These are phyloP conservation scores for Ageneiosus marmoratus DNA, from an alignment of 2,113 vertebrate genomes.

Conservation along the genomic window DNA sequence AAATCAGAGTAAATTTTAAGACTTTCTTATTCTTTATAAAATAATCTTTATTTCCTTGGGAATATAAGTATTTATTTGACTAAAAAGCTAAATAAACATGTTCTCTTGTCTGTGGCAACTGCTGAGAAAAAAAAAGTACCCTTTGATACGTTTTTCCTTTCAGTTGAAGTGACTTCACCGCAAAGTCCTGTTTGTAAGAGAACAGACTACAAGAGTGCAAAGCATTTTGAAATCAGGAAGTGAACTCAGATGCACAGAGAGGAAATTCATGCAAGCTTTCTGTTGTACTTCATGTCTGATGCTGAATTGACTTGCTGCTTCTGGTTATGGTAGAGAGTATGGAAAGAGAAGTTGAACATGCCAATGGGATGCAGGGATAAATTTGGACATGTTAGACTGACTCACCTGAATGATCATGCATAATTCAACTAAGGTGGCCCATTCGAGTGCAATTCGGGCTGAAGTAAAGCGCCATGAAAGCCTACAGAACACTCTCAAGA, in stretches of 20 bases:
- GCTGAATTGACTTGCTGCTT: slow-evolving; percentile 10
- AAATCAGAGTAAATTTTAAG: background rate
- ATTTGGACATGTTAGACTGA: slow-evolving; percentile 48
- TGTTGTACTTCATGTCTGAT: slow-evolving; percentile 16
- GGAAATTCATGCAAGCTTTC: slow-evolving; percentile 65
- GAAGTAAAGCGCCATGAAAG: slow-evolving; percentile 77
- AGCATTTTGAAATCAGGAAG: slow-evolving; percentile 72
- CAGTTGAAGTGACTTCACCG: slow-evolving; percentile 48
- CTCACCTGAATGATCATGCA: slow-evolving; percentile 70
- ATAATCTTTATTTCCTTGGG: background rate
- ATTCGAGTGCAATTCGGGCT: slow-evolving; percentile 74
- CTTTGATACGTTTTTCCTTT: slow-evolving; percentile 5
- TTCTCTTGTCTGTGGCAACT: background rate
- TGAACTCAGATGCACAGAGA: slow-evolving; percentile 67
- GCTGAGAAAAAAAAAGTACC: background rate
- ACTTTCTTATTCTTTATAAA: background rate
- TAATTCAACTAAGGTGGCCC: slow-evolving; percentile 68
- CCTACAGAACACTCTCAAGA: slow-evolving; percentile 70
- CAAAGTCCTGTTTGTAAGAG: slow-evolving; percentile 54
- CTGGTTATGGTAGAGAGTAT: slow-evolving; percentile 26
- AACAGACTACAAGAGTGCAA: slow-evolving; percentile 33
- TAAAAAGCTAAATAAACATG: background rate
- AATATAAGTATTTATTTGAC: background rate
- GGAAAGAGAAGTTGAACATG: slow-evolving; percentile 35
- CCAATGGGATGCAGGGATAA: slow-evolving; percentile 65